These are phyloP conservation scores for Petrolisthes cinctipes DNA, from an alignment of 2,888 invertebrate genomes.

Conservation along the genomic window DNA sequence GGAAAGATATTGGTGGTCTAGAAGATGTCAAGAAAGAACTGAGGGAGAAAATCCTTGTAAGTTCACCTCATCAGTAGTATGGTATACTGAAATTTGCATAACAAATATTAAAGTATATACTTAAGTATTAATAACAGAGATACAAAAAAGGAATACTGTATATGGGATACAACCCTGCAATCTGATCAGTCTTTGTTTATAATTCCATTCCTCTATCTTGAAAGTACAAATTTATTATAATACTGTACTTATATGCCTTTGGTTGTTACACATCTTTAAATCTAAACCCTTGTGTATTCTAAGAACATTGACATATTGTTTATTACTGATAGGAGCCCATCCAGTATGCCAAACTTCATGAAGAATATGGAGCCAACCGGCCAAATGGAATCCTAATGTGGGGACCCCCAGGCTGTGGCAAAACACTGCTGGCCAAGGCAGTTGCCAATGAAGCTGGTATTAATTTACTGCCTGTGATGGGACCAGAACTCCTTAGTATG, in stretches of 20 bases:
- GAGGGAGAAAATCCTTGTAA: conserved; percentile 59
- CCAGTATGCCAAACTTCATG: conserved; percentile 46
- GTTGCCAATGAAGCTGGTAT: conserved; percentile 98
- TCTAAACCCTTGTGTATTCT: too few relatives aligned
- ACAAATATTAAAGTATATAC: too few relatives aligned
- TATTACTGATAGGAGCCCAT: conserved; percentile 51
- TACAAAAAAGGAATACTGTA: too few relatives aligned
- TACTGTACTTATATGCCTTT: too few relatives aligned
- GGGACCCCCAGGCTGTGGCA: conserved; percentile 88
- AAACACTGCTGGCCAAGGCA: conserved; percentile 97
- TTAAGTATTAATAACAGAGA: too few relatives aligned
- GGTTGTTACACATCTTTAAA: too few relatives aligned
- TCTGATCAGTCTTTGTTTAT: too few relatives aligned
- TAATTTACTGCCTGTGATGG: conserved; percentile 98
- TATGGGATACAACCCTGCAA: too few relatives aligned
- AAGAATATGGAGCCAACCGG: conserved; percentile 49
- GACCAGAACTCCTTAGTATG: conserved; percentile 98
- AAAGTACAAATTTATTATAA: too few relatives aligned
- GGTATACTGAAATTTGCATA: too few relatives aligned
- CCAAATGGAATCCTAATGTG: conserved; percentile 88
- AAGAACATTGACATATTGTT: not conserved
- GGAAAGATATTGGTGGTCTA: conserved; percentile 96
- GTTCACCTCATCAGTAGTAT: not conserved
- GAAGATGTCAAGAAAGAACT: conserved; percentile 76
- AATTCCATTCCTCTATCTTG: too few relatives aligned